Evolutionary conservation across 2,113 vertebrate genomes (phyloP), one percentile per base, ranked within the genome.

Genomic region (Gobius niger): DNA sequence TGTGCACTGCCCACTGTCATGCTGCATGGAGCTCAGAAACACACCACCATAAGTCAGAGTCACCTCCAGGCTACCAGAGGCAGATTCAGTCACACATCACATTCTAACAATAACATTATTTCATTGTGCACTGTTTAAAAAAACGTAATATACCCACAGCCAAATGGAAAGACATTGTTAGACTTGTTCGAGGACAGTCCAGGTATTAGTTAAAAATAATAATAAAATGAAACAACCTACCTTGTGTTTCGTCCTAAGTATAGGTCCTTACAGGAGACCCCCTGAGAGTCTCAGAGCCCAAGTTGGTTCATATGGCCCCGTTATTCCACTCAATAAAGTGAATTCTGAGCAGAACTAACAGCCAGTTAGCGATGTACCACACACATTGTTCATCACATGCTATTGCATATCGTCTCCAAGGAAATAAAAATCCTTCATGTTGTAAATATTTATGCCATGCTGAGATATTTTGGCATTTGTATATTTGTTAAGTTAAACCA

Each of bases 1-100:
- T 67, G 70, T 80, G 74, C 40, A 57, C 78, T 81, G 80, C 82
- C 72, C 44, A 65, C 82, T 84, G 83, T 90, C 88, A 85, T 61
- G 57, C 82, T 83, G 82, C 81, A 83, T 87, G 77, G 65, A 72
- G 70, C 68, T 40, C 5, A 11, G 72, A 72, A 85, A 76, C 67
- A 76, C 72, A 62, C 70, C 79, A 73, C 76, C 68, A 19, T 77
- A 73, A 71, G 70, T 73, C 79, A 77, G 81, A 63, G 47, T 60
- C 80, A 80, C 63, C 71, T 86, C 83, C 77, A 85, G 83, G 82
- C 67, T 81, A 82, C 82, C 70, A 75, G 64, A 76, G 72, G 71
- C 71, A 80, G 63, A 70, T 44, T 49, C 51, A 59, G 44, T 72
- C 65, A 64, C 16, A 34, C 10, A 52, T 52, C 14, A 7, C 5